Evolutionary conservation across 2,113 vertebrate species (phyloP), one percentile per base, ranked within the genome.

Genomic region (Ageneiosus marmoratus): DNA sequence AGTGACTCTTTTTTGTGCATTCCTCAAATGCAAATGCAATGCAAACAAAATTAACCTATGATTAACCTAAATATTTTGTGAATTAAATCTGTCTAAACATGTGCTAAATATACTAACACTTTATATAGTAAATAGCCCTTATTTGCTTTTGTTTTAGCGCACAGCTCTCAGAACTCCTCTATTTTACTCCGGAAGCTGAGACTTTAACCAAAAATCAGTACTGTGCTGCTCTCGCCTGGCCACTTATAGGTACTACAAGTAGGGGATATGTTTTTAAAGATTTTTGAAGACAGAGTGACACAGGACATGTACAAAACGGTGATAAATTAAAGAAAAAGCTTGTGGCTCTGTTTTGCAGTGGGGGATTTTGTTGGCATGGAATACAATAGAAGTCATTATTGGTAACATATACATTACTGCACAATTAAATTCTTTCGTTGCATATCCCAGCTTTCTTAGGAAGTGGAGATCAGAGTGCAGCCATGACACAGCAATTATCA

Each of bases 181-280:
- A 32, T 5, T n/a, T 24, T 16, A 29, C 22, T 9, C 1, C 41
- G 24, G 20, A 24, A 4, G 32, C 29, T 55, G 29, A 10, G 55
- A 16, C 34, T 44, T 62, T 53, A 55, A 55, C 5, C 51, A 27
- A 77, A 0, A 77, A n/a, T 15, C 29, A 76, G 58, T 67, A 12
- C 15, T 60, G 24, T 83, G 65, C 63, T 83, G 75, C 82, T n/a
- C 67, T 72, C 82, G 6, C 0, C 11, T 78, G 82, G 75, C 6
- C 16, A 78, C 11, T 78, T 13, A 27, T 16, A 72, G 63, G 16
- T 60, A 78, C 62, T 77, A n/a, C 74, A 83, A 2, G 16, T 13
- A 27, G 22, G n/a, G 10, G 5, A 5, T 9, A 65, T 1, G 34
- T 4, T 41, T n/a, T 56, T 56, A 24, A 70, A 44, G 18, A 9